Evolutionary conservation across 2,888 invertebrate genomes (phyloP).

Genomic region (Limnephilus auricula): DNA sequence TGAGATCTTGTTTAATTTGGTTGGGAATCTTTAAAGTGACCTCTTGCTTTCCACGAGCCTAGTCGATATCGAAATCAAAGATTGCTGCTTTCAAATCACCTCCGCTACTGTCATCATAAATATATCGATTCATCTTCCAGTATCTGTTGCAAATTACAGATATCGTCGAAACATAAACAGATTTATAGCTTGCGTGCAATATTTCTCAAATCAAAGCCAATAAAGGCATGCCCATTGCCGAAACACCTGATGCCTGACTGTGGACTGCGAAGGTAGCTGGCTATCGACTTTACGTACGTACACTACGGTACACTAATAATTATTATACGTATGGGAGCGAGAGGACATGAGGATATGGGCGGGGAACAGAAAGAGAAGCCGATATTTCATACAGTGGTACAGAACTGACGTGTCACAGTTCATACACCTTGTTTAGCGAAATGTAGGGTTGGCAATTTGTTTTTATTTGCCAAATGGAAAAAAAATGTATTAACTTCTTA

Average conservation of each 20-base stretch:
- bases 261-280: slow-evolving; percentile 5
- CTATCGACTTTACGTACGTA: slow-evolving; percentile 7
- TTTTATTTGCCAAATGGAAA: background rate
- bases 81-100: background rate
- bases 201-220: slow-evolving; percentile 2
- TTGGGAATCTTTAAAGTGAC: background rate
- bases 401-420: slow-evolving; percentile 55
- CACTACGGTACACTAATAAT: background rate
- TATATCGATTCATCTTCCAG: background rate
- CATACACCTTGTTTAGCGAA: slow-evolving; percentile 54
- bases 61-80: background rate
- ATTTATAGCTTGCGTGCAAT: background rate
- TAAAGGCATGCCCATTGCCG: background rate
- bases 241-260: slow-evolving; percentile 31
- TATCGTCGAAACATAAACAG: background rate
- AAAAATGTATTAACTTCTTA: background rate
- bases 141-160: background rate
- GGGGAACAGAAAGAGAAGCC: slow-evolving; percentile 36
- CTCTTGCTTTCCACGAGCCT: background rate
- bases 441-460: slow-evolving; percentile 38
- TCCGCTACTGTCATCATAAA: background rate
- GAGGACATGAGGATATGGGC: background rate
- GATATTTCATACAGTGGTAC: slow-evolving; percentile 21
- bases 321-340: slow-evolving; percentile 20
- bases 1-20: background rate